These are phyloP conservation scores for Auanema sp. DNA, from an alignment of 2,888 invertebrate genomes.

Conservation along the genomic window DNA sequence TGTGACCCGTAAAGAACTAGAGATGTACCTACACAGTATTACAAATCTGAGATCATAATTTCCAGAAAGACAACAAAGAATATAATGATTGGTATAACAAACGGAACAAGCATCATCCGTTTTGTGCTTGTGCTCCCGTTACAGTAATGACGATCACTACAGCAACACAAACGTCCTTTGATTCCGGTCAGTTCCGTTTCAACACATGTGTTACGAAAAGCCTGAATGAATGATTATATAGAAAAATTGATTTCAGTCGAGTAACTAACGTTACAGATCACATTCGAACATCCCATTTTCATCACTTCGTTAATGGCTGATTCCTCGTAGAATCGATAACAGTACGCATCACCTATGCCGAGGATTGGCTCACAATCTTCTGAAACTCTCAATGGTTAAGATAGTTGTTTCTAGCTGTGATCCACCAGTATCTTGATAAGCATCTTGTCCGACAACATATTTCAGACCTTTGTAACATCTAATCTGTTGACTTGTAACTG, in stretches of 20 bases:
- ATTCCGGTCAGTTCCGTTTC: constrained; percentile 46
- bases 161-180: constrained; percentile 49
- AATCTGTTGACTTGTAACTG: constrained; percentile 10
- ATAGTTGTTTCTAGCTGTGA: neutral
- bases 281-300: constrained; percentile 45
- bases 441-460: constrained; percentile 38
- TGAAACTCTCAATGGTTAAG: constrained; percentile 15
- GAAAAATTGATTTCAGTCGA: neutral
- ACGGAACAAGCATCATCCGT: constrained; percentile 7
- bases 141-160: constrained; percentile 32
- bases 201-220: constrained; percentile 45
- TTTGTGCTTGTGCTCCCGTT: constrained; percentile 2
- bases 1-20: no score
- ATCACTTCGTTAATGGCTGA: constrained; percentile 37
- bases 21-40: no score
- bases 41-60: constrained; percentile 7
- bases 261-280: constrained; percentile 47
- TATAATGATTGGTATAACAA: constrained; percentile 7
- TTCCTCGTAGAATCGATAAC: constrained; percentile 47
- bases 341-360: constrained; percentile 42
- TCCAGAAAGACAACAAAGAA: constrained; percentile 9
- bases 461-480: constrained; percentile 39
- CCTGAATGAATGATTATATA: constrained; percentile 27
- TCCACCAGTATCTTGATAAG: constrained; percentile 34
- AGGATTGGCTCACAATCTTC: constrained; percentile 36